Percentiles rank a stretch among this genome's conserved stretches.
Conservation (phyloP, 2,113 vertebrate species). For the Alexandromys fortis region DNA sequence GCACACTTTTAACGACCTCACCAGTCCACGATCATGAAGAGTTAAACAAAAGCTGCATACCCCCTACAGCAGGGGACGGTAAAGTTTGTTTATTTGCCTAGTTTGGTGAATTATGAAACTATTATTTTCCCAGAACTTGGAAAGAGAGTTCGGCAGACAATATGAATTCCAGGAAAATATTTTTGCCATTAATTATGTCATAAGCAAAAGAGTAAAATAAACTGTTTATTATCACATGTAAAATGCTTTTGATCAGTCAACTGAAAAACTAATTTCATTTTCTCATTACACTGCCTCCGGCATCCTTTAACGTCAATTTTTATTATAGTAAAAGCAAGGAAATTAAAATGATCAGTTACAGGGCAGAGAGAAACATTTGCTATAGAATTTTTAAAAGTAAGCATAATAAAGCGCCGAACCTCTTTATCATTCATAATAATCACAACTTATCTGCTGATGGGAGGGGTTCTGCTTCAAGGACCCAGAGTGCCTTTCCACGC, state of each 20-base stretch:
- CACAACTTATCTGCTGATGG: slow-evolving; percentile 76
- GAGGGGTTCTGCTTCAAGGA: neutral
- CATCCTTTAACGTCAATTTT: slow-evolving; percentile 97
- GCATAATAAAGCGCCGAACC: slow-evolving; percentile 83
- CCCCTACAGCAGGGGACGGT: neutral
- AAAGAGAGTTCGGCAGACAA: slow-evolving; percentile 69
- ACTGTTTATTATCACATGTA: slow-evolving; percentile 99
- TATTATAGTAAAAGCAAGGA: slow-evolving; percentile 96
- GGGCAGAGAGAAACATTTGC: slow-evolving; percentile 87
- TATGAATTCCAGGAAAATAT: slow-evolving; percentile 85
- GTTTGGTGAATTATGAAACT: slow-evolving; percentile 54
- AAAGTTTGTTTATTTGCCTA: slow-evolving; percentile 53
- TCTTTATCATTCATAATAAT: slow-evolving; percentile 86
- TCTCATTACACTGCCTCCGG: slow-evolving; percentile 97
- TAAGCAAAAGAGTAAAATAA: slow-evolving; percentile 93
- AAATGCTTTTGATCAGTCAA: slow-evolving; percentile 99
- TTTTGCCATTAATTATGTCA: slow-evolving; percentile 90
- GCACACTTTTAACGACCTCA: neutral
- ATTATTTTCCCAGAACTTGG: slow-evolving; percentile 59
- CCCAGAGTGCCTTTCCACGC: neutral
- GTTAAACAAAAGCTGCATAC: slow-evolving; percentile 44
- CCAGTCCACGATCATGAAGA: neutral
- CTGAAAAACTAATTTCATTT: slow-evolving; percentile 99
- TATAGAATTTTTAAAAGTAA: slow-evolving; percentile 89
- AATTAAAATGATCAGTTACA: slow-evolving; percentile 96